Evolutionary conservation across 2,888 invertebrate genomes (phyloP).

Genomic region (Leptinotarsa tumamoca): DNA sequence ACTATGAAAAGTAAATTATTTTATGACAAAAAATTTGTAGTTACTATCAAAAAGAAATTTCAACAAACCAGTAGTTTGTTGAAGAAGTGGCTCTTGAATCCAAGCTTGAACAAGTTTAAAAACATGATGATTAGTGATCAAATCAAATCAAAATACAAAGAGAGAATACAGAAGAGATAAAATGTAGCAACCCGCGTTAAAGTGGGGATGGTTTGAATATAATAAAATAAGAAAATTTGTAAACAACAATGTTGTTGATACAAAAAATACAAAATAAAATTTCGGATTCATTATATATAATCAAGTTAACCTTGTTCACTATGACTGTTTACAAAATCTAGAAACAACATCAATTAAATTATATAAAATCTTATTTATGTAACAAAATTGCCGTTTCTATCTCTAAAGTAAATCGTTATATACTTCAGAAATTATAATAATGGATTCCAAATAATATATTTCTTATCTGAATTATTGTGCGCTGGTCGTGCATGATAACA

Average conservation of each 20-base stretch:
- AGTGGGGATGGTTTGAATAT: too few relatives aligned
- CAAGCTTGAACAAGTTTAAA: too few relatives aligned
- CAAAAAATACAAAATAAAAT: neutral
- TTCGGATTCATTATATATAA: neutral
- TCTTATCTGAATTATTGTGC: conserved; percentile 27
- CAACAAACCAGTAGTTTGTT: too few relatives aligned
- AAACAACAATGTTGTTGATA: neutral
- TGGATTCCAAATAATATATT: conserved; percentile 5
- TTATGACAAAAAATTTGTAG: too few relatives aligned
- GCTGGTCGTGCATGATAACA: conserved; percentile 32
- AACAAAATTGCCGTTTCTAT: conserved; percentile 23
- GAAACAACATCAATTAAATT: neutral
- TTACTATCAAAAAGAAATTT: too few relatives aligned
- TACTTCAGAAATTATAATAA: conserved; percentile 30
- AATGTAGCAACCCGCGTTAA: too few relatives aligned
- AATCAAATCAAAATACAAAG: too few relatives aligned
- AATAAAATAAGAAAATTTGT: too few relatives aligned
- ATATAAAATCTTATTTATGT: conserved; percentile 21
- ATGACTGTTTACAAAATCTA: neutral
- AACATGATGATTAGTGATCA: too few relatives aligned
- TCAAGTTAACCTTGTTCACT: neutral
- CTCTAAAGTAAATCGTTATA: neutral
- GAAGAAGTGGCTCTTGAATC: too few relatives aligned
- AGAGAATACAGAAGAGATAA: too few relatives aligned
- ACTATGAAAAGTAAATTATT: too few relatives aligned